A percentile compares a stretch with the other conserved stretches of the same genome.
phyloP scores from a whole-genome alignment of 1,140 invertebrate species.

The Halictus rubicundus region DNA sequence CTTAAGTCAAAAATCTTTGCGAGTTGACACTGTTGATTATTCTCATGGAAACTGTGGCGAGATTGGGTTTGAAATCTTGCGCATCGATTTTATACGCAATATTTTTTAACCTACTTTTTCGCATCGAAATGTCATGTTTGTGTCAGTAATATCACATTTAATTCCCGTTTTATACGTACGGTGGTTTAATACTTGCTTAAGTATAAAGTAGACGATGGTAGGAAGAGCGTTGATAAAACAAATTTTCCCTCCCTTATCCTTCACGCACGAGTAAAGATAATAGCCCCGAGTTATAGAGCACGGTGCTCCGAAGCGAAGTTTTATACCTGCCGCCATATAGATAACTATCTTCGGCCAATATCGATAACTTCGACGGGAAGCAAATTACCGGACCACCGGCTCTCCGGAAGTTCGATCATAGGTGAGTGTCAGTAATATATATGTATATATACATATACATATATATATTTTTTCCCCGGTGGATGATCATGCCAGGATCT shows the following conservation, averaged over 20 bases:
- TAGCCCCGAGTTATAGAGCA: conserved; percentile 35
- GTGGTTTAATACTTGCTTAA: not conserved
- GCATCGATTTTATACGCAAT: too few species aligned
- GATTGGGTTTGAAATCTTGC: too few species aligned
- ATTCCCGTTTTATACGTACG: not conserved
- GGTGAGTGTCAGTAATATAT: conserved; percentile 13
- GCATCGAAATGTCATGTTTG: not conserved
- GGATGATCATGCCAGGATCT: conserved; percentile 1
- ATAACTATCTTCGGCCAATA: conserved; percentile 57
- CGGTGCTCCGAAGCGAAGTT: conserved; percentile 23
- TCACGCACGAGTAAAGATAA: conserved; percentile 51
- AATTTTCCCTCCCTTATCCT: conserved; percentile 50
- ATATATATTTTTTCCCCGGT: conserved; percentile 12
- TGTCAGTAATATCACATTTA: too few species aligned
- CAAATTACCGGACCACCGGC: conserved; percentile 44
- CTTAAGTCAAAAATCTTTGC: too few species aligned
- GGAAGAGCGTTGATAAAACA: conserved; percentile 23
- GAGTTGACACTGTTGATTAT: too few species aligned
- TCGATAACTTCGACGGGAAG: conserved; percentile 53
- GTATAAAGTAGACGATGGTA: too few species aligned
- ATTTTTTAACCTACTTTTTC: too few species aligned
- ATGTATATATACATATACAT: not conserved
- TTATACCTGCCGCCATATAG: conserved; percentile 34
- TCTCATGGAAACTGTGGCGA: too few species aligned
- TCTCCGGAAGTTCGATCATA: conserved; percentile 36